Evolutionary conservation across 2,113 vertebrate genomes (phyloP).

Genomic region (Phoenicopterus ruber): DNA sequence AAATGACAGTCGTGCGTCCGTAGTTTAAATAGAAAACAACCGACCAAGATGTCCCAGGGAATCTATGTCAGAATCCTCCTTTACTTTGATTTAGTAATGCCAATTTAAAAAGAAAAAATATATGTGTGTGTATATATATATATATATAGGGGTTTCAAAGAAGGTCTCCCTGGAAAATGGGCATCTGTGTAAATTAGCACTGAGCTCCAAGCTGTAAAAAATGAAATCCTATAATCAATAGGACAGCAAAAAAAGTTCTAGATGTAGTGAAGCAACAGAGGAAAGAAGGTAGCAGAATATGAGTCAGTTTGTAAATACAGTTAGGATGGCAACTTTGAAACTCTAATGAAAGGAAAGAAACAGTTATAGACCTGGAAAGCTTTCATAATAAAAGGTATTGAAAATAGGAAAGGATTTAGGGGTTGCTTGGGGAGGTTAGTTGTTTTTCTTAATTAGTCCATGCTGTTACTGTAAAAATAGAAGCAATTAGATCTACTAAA

Average conservation of each 20-base stretch:
- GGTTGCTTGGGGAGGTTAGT: not conserved
- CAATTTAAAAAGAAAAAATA: not conserved
- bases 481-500: not conserved
- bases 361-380: not conserved
- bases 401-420: not conserved
- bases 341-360: not conserved
- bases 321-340: not conserved
- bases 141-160: not conserved
- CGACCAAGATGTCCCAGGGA: not conserved
- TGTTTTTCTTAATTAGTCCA: not conserved
- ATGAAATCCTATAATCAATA: not conserved
- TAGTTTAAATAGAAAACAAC: not conserved
- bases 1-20: not conserved
- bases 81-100: not conserved
- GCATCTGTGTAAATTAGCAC: not conserved
- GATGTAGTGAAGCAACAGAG: not conserved
- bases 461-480: not conserved
- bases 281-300: not conserved
- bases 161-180: not conserved
- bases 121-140: too few species aligned
- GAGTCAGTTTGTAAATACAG: not conserved
- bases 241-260: not conserved
- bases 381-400: not conserved
- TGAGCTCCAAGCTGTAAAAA: not conserved
- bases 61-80: not conserved